These are phyloP conservation scores for Eriocheir sinensis DNA, from an alignment of 1,140 invertebrate genomes.

Conservation along the genomic window DNA sequence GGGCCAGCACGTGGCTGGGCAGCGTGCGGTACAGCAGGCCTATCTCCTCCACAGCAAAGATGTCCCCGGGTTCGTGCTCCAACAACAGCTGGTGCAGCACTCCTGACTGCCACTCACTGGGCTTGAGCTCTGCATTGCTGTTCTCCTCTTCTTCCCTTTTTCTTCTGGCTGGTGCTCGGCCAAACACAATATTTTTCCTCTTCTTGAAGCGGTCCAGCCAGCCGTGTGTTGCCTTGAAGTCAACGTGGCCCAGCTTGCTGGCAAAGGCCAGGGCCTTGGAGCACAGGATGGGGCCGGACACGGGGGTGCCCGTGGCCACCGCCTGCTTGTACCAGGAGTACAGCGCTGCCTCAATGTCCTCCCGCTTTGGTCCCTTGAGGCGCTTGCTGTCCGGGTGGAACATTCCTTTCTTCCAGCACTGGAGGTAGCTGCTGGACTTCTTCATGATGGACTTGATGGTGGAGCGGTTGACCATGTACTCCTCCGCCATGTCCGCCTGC, in stretches of 20 bases:
- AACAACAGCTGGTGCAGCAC: constrained; percentile 69
- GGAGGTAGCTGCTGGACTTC: constrained; percentile 76
- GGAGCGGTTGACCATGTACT: constrained; percentile 78
- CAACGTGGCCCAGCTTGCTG: constrained; percentile 72
- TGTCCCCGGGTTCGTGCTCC: constrained; percentile 76
- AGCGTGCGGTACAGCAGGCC: constrained; percentile 77
- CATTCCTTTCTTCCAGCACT: constrained; percentile 79
- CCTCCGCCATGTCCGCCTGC: constrained; percentile 77
- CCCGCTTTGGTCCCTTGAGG: constrained; percentile 76
- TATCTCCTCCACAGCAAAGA: constrained; percentile 79
- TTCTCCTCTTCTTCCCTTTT: constrained; percentile 68
- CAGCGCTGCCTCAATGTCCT: constrained; percentile 77
- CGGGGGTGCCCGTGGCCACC: constrained; percentile 66
- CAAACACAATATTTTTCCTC: constrained; percentile 79
- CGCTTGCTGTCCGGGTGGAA: constrained; percentile 77
- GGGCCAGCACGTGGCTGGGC: constrained; percentile 61
- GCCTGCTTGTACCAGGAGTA: constrained; percentile 78
- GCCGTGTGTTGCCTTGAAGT: constrained; percentile 79
- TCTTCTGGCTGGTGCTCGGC: constrained; percentile 70
- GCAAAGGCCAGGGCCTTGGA: constrained; percentile 79
- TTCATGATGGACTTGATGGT: constrained; percentile 79
- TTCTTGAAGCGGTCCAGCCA: constrained; percentile 79
- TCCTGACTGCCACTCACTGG: constrained; percentile 70
- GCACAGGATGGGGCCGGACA: constrained; percentile 76
- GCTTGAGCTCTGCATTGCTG: constrained; percentile 67